These are phyloP conservation scores for Notothenia rossii DNA, from an alignment of 2,113 vertebrate genomes.

Conservation along the genomic window DNA sequence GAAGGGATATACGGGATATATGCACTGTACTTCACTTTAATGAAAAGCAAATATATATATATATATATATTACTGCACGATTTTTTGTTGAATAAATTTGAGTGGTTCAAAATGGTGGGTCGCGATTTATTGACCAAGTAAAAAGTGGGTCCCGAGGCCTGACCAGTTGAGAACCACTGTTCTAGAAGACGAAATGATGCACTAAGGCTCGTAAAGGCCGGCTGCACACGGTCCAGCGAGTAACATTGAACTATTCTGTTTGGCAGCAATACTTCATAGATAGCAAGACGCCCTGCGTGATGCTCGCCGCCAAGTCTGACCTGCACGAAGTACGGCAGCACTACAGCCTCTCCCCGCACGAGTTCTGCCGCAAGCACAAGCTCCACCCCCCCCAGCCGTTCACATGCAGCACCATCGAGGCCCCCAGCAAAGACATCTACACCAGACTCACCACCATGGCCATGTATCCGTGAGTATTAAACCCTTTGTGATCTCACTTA, in stretches of 20 bases:
- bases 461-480: conserved; percentile 98
- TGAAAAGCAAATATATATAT: no score
- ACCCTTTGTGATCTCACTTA: conserved; percentile 43
- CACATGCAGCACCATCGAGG: conserved; percentile 91
- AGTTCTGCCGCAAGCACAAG: conserved; percentile 98
- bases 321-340: conserved; percentile 95
- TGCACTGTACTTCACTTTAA: no score
- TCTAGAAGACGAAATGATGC: background rate
- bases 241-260: conserved; percentile 1
- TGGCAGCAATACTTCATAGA: conserved; percentile 96
- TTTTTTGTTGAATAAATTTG: no score
- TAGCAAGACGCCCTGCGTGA: conserved; percentile 95
- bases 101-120: no score
- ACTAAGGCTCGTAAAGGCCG: background rate
- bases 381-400: conserved; percentile 98
- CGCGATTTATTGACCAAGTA: no score
- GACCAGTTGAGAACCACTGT: no score
- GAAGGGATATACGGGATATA: no score
- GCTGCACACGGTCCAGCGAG: fast-evolving
- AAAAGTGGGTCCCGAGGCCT: no score
- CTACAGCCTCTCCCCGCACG: conserved; percentile 90
- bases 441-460: conserved; percentile 98
- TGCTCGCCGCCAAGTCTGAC: conserved; percentile 95
- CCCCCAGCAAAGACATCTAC: conserved; percentile 94
- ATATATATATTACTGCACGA: no score